Conservation (phyloP, 2,113 vertebrate genomes). For the Phoxinus phoxinus region DNA sequence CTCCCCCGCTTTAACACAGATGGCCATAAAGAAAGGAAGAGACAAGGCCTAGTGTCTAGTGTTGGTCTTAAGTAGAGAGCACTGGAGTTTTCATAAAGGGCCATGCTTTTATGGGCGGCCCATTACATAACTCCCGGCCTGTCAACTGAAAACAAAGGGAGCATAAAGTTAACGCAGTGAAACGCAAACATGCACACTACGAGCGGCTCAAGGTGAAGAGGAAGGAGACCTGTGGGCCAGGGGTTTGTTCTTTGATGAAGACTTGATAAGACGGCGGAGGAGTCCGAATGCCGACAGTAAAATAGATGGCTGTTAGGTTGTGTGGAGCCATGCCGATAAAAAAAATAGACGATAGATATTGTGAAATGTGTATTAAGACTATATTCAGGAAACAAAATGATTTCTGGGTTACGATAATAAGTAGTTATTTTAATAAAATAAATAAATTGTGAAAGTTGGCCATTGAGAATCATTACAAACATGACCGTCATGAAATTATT, state of each 20-base stretch:
- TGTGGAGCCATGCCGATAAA: not conserved
- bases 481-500: not conserved
- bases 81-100: conserved; percentile 67
- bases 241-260: conserved; percentile 57
- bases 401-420: not conserved
- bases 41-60: conserved; percentile 61
- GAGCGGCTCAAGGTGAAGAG: conserved; percentile 53
- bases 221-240: conserved; percentile 52
- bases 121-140: conserved; percentile 74
- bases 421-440: not conserved
- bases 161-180: conserved; percentile 78
- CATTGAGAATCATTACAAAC: not conserved
- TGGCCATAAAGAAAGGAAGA: conserved; percentile 66
- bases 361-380: not conserved
- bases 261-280: conserved; percentile 51
- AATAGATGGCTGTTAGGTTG: not conserved
- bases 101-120: conserved; percentile 70
- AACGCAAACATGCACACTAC: conserved; percentile 71
- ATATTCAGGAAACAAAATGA: not conserved
- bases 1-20: conserved; percentile 56
- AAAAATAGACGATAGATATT: too few relatives aligned
- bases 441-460: not conserved
- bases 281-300: not conserved
- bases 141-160: conserved; percentile 74
- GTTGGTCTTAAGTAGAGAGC: conserved; percentile 69